These are phyloP conservation scores for Zootermopsis nevadensis DNA, from an alignment of 2,888 invertebrate species.

Conservation along the genomic window DNA sequence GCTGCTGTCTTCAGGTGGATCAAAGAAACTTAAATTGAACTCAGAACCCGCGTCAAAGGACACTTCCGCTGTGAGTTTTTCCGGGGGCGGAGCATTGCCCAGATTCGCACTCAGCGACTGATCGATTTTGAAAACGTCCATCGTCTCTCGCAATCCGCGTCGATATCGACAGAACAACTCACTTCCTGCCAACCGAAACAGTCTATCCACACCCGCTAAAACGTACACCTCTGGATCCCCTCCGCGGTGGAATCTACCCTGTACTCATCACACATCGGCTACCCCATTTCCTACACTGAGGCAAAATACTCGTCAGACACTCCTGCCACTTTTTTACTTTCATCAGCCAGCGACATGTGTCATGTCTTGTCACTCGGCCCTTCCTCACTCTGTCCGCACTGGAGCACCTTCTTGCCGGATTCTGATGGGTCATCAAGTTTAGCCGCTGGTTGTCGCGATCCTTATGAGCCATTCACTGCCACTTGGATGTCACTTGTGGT, in stretches of 20 bases:
- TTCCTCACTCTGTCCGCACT: not conserved
- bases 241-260: not conserved
- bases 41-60: slow-evolving; percentile 80
- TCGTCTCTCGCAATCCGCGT: slow-evolving; percentile 56
- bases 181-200: not conserved
- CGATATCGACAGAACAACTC: not conserved
- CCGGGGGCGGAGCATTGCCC: slow-evolving; percentile 71
- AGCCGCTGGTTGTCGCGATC: not conserved
- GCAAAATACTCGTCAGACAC: not conserved
- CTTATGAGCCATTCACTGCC: slow-evolving; percentile 18
- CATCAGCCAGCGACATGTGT: slow-evolving; percentile 18
- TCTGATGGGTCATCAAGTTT: slow-evolving; percentile 5
- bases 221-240: not conserved
- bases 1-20: slow-evolving; percentile 74
- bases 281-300: slow-evolving; percentile 18
- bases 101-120: slow-evolving; percentile 73
- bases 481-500: not conserved
- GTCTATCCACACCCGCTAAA: not conserved
- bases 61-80: slow-evolving; percentile 73
- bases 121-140: slow-evolving; percentile 81
- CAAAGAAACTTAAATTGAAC: slow-evolving; percentile 85
- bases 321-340: slow-evolving; percentile 13
- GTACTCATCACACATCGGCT: not conserved
- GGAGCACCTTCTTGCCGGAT: not conserved
- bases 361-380: not conserved